phyloP scores from a whole-genome alignment of 2,113 vertebrate species.

The Epinephelus fuscoguttatus region DNA sequence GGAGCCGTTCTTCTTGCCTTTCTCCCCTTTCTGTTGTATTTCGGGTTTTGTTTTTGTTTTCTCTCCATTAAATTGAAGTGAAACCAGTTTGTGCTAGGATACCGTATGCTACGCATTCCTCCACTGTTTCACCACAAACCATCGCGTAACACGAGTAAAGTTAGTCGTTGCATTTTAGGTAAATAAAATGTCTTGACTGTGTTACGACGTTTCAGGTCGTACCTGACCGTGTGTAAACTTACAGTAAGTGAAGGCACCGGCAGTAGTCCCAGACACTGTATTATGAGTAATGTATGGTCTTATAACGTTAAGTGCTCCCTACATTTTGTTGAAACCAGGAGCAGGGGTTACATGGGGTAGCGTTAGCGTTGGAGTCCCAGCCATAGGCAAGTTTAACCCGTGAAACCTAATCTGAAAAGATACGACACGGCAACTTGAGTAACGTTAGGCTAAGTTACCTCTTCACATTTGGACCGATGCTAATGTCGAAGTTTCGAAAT shows the following conservation, averaged over 20 bases:
- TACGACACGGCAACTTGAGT: not conserved
- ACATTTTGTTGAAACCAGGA: not conserved
- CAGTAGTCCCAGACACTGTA: too few relatives aligned
- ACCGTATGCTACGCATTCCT: not conserved
- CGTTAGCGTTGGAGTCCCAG: not conserved
- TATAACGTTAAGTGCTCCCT: not conserved
- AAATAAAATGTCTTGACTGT: too few relatives aligned
- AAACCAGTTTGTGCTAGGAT: not conserved
- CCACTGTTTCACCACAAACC: too few relatives aligned
- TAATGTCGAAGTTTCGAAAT: not conserved
- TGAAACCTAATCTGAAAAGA: not conserved
- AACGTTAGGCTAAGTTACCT: too few relatives aligned
- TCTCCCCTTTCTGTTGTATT: not conserved
- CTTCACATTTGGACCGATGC: not conserved
- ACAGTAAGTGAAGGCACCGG: not conserved
- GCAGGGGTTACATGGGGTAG: not conserved
- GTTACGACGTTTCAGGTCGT: not conserved
- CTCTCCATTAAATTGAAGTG: too few relatives aligned
- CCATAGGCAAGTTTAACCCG: not conserved
- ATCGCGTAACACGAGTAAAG: not conserved
- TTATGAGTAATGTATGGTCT: not conserved
- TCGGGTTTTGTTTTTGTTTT: not conserved
- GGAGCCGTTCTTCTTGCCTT: not conserved
- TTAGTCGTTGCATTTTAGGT: too few relatives aligned
- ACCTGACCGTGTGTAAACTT: not conserved